Conservation (phyloP, 1,140 invertebrate genomes). For the Drosophila paulistorum region DNA sequence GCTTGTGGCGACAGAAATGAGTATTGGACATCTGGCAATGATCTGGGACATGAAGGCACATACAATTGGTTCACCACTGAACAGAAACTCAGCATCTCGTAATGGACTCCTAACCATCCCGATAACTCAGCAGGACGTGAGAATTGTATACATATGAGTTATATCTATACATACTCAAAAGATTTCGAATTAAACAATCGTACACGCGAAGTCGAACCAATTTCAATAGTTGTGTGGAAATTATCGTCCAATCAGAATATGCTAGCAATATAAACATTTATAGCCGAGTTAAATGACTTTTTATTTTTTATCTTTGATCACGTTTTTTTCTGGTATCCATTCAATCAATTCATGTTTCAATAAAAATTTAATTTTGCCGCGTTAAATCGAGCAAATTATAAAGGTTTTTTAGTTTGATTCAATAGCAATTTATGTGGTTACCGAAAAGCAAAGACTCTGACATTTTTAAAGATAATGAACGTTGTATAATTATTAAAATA, state of each 20-base stretch:
- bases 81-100: constrained; percentile 18
- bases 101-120: constrained; percentile 40
- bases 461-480: no score
- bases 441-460: no score
- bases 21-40: constrained; percentile 54
- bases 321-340: no score
- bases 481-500: no score
- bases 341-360: no score
- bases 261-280: no score
- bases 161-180: constrained; percentile 15
- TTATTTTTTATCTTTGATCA: no score
- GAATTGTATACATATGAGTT: constrained; percentile 43
- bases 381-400: no score
- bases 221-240: constrained; percentile 81
- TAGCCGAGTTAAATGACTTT: no score
- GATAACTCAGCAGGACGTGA: constrained; percentile 38
- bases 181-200: constrained; percentile 32
- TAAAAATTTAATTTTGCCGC: no score
- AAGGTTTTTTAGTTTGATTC: no score
- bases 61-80: constrained; percentile 45
- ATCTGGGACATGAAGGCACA: constrained; percentile 34
- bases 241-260: not conserved
- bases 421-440: no score
- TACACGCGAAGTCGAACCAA: constrained; percentile 85
- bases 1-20: not conserved